phyloP scores from a whole-genome alignment of 1,140 invertebrate species.

The Bombus waltoni region DNA sequence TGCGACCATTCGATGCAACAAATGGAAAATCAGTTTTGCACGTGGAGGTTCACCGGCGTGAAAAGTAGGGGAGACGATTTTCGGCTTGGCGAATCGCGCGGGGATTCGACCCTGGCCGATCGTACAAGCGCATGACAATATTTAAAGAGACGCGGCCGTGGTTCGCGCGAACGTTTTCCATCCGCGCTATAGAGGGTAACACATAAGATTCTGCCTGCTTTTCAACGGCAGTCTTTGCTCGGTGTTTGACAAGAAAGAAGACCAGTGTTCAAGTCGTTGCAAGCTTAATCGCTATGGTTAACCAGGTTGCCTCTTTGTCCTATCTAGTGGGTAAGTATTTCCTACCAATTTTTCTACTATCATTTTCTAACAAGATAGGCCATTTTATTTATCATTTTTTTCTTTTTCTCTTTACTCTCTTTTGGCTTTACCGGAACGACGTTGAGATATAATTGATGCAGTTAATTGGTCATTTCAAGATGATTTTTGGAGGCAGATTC shows the following conservation, averaged over 20 bases:
- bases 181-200: constrained; percentile 27
- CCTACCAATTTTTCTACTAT: background rate
- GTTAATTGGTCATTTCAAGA: background rate
- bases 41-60: background rate
- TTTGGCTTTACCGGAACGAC: no score
- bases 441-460: background rate
- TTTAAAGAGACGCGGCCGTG: constrained; percentile 58
- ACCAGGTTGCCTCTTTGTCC: constrained; percentile 56
- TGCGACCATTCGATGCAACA: background rate
- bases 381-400: background rate
- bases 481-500: background rate
- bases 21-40: constrained; percentile 11
- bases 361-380: background rate
- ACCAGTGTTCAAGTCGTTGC: background rate
- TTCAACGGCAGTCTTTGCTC: constrained; percentile 27
- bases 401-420: background rate
- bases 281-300: constrained; percentile 49
- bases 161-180: constrained; percentile 46
- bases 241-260: background rate
- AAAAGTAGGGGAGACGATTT: constrained; percentile 44
- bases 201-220: constrained; percentile 37
- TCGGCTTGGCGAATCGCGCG: constrained; percentile 16
- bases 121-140: constrained; percentile 64
- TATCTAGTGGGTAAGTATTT: constrained; percentile 57
- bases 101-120: constrained; percentile 22